phyloP scores from a whole-genome alignment of 2,797 vertebrate species.

The Galaxias olidus region DNA sequence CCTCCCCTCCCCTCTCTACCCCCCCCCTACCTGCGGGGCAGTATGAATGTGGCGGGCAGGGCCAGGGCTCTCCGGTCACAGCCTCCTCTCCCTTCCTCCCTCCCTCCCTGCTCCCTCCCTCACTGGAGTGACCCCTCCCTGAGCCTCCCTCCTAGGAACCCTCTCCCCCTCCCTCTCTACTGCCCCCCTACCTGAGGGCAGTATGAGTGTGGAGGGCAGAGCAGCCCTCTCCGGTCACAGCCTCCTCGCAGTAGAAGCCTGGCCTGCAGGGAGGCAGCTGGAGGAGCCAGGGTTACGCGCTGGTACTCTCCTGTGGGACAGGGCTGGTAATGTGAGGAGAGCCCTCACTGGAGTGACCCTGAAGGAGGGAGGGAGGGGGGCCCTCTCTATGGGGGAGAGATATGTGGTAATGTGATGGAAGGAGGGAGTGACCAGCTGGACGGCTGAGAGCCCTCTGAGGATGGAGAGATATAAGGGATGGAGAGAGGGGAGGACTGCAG shows the following conservation, averaged over 20 bases:
- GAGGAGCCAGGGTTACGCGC: slow-evolving; percentile 80
- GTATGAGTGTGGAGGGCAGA: slow-evolving; percentile 86
- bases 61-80: no score
- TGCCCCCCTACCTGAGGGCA: slow-evolving; percentile 76
- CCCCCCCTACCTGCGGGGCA: no score
- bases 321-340: slow-evolving; percentile 73
- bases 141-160: no score
- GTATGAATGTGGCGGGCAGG: no score
- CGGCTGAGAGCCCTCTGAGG: background rate
- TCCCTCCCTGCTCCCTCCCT: no score
- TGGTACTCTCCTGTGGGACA: slow-evolving; percentile 89
- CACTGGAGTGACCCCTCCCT: no score
- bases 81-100: no score
- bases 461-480: background rate
- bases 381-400: background rate
- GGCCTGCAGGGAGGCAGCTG: slow-evolving; percentile 81
- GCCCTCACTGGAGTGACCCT: slow-evolving; percentile 90
- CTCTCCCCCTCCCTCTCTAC: no score
- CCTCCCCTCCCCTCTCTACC: no score
- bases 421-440: slow-evolving; percentile 19
- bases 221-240: slow-evolving; percentile 73
- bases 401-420: background rate
- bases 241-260: slow-evolving; percentile 88
- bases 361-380: background rate
- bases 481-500: background rate